Conservation (phyloP, 1,140 invertebrate genomes). For the Venustaconcha ellipsiformis region DNA sequence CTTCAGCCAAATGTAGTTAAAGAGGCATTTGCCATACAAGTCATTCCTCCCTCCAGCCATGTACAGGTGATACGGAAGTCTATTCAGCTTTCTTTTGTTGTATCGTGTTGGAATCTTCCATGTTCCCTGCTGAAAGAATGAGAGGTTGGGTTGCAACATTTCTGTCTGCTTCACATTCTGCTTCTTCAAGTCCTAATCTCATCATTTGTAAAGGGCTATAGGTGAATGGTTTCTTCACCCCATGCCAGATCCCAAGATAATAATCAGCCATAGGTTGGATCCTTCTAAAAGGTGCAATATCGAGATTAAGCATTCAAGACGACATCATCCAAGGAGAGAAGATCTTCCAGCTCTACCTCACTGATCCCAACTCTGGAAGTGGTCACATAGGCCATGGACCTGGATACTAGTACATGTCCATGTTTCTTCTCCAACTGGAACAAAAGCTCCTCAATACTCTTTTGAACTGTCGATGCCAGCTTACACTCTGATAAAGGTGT, state of each 20-base stretch:
- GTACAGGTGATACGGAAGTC: conserved; percentile 52
- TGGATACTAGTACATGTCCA: conserved; percentile 44
- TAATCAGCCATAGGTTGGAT: conserved; percentile 84
- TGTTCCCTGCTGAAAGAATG: conserved; percentile 74
- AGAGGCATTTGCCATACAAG: conserved; percentile 42
- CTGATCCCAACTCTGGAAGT: conserved; percentile 48
- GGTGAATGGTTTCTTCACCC: conserved; percentile 92
- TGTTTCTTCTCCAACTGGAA: conserved; percentile 50
- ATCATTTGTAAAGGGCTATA: conserved; percentile 88
- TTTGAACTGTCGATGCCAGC: conserved; percentile 75
- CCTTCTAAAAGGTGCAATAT: conserved; percentile 63
- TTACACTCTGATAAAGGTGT: conserved; percentile 30
- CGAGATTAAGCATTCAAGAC: conserved; percentile 53
- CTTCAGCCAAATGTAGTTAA: conserved; percentile 53
- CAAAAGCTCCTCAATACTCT: conserved; percentile 90
- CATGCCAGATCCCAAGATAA: conserved; percentile 93
- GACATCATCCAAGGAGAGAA: conserved; percentile 57
- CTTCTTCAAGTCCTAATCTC: conserved; percentile 72
- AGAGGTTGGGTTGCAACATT: conserved; percentile 95
- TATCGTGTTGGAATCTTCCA: conserved; percentile 24
- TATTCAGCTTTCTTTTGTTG: conserved; percentile 57
- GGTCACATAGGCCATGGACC: conserved; percentile 74
- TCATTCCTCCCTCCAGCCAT: conserved; percentile 62
- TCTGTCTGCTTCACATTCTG: conserved; percentile 90
- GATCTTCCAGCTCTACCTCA: conserved; percentile 58